These are phyloP conservation scores for Myopa tessellatipennis DNA, from an alignment of 2,888 invertebrate species.

Conservation along the genomic window DNA sequence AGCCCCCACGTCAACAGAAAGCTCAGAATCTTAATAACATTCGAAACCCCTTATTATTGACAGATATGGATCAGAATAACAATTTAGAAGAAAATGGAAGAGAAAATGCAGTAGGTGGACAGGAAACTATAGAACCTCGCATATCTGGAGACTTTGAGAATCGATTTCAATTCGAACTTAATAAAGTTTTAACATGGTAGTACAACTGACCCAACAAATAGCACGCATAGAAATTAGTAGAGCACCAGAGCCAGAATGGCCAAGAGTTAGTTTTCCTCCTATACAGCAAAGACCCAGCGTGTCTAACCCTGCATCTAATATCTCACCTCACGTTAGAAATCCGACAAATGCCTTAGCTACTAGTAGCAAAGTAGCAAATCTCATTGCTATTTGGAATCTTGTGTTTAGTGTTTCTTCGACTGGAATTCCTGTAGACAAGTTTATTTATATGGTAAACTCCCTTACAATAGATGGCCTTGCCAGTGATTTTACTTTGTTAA, in stretches of 20 bases:
- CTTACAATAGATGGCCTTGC: slow-evolving; percentile 16
- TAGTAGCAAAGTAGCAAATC: slow-evolving; percentile 27
- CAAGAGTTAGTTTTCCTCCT: background rate
- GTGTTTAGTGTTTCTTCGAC: slow-evolving; percentile 16
- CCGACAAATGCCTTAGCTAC: background rate
- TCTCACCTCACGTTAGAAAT: background rate
- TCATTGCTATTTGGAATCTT: slow-evolving; percentile 20
- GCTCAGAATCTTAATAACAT: background rate
- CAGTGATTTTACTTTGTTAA: slow-evolving; percentile 17
- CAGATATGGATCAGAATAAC: background rate
- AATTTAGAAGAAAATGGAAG: background rate
- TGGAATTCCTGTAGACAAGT: slow-evolving; percentile 20
- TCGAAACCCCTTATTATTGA: background rate
- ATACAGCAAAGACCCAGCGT: background rate
- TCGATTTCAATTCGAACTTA: slow-evolving; percentile 1
- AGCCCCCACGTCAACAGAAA: background rate
- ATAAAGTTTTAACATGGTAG: background rate
- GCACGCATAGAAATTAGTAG: background rate
- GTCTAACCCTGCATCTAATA: background rate
- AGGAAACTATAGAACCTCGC: background rate
- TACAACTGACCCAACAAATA: slow-evolving; percentile 15
- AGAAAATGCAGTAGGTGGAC: background rate
- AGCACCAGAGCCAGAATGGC: slow-evolving; percentile 23
- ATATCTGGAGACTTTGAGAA: background rate
- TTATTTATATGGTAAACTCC: background rate